A percentile compares a stretch with the other conserved stretches of the same genome.
phyloP scores from a whole-genome alignment of 2,888 invertebrate species.

The Phyllotreta striolata region DNA sequence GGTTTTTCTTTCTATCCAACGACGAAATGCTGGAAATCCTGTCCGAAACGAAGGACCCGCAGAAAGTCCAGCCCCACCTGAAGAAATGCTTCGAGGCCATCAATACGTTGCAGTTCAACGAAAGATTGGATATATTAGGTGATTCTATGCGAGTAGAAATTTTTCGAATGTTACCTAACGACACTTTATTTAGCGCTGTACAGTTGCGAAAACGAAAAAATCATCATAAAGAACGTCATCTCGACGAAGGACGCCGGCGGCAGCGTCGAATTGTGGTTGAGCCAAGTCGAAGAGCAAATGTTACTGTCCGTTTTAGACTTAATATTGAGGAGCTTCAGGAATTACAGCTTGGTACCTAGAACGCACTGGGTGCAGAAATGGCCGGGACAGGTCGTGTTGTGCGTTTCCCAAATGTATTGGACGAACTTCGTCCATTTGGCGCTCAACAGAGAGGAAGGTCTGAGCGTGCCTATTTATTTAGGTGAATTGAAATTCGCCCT shows the following conservation, averaged over 20 bases:
- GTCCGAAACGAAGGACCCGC: slow-evolving; percentile 87
- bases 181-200: slow-evolving; percentile 68
- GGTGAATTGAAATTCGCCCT: slow-evolving; percentile 45
- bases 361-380: slow-evolving; percentile 69
- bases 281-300: slow-evolving; percentile 86
- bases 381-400: slow-evolving; percentile 75
- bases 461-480: slow-evolving; percentile 63
- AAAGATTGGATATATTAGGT: slow-evolving; percentile 74
- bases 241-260: slow-evolving; percentile 71
- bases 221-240: slow-evolving; percentile 60
- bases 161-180: background rate
- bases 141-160: slow-evolving; percentile 48
- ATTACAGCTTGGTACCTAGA: slow-evolving; percentile 67
- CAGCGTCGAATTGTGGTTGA: slow-evolving; percentile 87
- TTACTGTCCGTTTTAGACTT: slow-evolving; percentile 74
- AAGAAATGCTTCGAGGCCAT: slow-evolving; percentile 91
- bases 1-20: slow-evolving; percentile 91
- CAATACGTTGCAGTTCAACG: slow-evolving; percentile 75
- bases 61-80: slow-evolving; percentile 84
- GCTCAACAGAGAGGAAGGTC: slow-evolving; percentile 67
- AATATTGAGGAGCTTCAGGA: slow-evolving; percentile 71
- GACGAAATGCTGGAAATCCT: slow-evolving; percentile 91
- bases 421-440: slow-evolving; percentile 78
- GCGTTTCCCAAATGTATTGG: slow-evolving; percentile 85
- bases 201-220: slow-evolving; percentile 77